These are phyloP conservation scores for Pangasius sanitwongsei DNA, from an alignment of 2,797 vertebrate species.

Conservation along the genomic window DNA sequence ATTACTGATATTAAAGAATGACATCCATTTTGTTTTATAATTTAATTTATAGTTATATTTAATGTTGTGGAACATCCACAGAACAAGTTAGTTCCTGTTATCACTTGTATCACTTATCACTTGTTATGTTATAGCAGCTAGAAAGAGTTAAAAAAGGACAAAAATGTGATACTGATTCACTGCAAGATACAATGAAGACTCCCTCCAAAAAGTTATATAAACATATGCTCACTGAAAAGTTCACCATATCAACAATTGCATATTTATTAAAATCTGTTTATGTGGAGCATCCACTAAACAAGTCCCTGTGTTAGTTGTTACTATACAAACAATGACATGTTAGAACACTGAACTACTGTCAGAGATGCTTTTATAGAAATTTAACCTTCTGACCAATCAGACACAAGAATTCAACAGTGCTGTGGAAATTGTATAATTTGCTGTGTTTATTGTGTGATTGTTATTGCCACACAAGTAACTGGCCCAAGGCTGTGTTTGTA, in stretches of 20 bases:
- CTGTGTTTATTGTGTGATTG: slow-evolving; percentile 11
- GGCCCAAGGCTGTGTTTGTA: slow-evolving; percentile 14
- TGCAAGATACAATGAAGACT: not conserved
- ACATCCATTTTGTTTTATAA: too few relatives aligned
- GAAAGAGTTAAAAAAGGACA: not conserved
- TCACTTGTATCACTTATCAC: not conserved
- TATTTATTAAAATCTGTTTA: not conserved
- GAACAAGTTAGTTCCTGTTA: not conserved
- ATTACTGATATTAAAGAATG: not conserved
- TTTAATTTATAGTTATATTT: not conserved
- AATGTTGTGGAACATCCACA: not conserved
- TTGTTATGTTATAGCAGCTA: not conserved
- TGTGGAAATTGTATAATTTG: not conserved
- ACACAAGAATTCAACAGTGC: not conserved
- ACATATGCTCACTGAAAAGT: not conserved
- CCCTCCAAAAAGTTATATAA: not conserved
- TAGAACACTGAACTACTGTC: not conserved
- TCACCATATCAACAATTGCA: not conserved
- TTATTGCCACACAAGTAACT: not conserved
- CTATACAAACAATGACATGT: not conserved
- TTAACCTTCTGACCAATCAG: not conserved
- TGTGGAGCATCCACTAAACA: not conserved
- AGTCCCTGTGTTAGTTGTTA: not conserved
- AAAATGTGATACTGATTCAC: not conserved
- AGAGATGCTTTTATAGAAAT: not conserved